These are phyloP conservation scores for Ranitomeya variabilis DNA, from an alignment of 2,113 vertebrate genomes.

Conservation along the genomic window DNA sequence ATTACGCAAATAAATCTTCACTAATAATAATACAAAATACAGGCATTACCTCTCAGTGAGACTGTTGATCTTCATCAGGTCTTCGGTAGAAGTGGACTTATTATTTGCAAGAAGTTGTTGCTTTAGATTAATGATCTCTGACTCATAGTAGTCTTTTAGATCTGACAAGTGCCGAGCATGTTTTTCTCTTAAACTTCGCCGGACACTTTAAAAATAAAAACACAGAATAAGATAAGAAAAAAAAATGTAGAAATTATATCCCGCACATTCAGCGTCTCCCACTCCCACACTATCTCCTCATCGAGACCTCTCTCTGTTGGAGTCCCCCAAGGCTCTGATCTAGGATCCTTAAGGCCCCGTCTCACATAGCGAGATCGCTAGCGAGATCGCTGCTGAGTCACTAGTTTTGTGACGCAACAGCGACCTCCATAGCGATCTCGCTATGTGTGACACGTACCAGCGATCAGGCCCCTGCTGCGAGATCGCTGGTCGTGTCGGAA, in stretches of 20 bases:
- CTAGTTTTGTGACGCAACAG: no score
- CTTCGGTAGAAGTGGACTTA: conserved; percentile 68
- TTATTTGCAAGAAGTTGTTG: conserved; percentile 82
- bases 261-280: no score
- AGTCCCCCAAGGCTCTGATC: no score
- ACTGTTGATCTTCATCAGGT: conserved; percentile 81
- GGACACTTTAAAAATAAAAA: conserved; percentile 72
- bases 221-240: background rate
- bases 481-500: no score
- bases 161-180: conserved; percentile 89
- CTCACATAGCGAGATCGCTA: no score
- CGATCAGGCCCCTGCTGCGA: no score
- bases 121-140: conserved; percentile 83
- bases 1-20: background rate
- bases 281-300: no score
- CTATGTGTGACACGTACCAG: no score
- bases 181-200: conserved; percentile 92
- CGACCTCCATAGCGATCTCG: no score
- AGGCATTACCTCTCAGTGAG: conserved; percentile 80
- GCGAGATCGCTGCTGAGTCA: no score
- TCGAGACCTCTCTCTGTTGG: no score
- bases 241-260: background rate
- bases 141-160: conserved; percentile 90
- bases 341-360: no score
- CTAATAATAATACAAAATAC: background rate